A percentile compares a stretch with the other conserved stretches of the same genome.
Evolutionary conservation across 2,113 vertebrate species (phyloP).

Genomic region (Coracopsis vasa): DNA sequence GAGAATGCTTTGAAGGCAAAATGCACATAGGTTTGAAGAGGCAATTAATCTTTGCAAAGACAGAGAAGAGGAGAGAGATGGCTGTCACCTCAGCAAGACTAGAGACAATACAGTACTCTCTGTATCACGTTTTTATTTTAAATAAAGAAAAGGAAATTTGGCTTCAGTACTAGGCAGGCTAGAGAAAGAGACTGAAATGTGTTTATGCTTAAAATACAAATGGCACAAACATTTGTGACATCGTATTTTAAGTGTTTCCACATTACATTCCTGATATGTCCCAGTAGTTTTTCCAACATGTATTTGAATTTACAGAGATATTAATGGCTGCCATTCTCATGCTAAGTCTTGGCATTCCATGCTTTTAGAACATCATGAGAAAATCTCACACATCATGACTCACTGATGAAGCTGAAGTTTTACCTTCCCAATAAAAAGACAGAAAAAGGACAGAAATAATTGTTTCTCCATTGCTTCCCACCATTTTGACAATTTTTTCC

Average conservation of each 20-base stretch:
- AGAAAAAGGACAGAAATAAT: neutral
- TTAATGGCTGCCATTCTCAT: neutral
- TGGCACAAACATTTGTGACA: neutral
- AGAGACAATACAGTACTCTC: neutral
- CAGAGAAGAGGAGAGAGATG: neutral
- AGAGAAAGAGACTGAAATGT: neutral
- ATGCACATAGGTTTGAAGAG: neutral
- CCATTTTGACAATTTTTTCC: neutral
- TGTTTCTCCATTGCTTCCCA: neutral
- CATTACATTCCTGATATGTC: neutral
- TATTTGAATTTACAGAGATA: neutral
- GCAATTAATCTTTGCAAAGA: slow-evolving; percentile 25
- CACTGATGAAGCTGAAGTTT: neutral
- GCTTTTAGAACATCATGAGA: neutral
- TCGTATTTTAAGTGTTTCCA: neutral
- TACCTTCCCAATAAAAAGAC: neutral
- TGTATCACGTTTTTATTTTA: neutral
- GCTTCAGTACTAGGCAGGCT: neutral
- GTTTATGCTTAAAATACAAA: neutral
- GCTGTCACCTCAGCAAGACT: neutral
- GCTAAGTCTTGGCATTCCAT: neutral
- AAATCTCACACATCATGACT: neutral
- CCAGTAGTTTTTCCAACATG: neutral
- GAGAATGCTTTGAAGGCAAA: slow-evolving; percentile 17
- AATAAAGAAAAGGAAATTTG: neutral